Percentiles rank a stretch among this genome's conserved stretches.
Evolutionary conservation across 2,888 invertebrate species (phyloP).

Genomic region (Rhabditoides inermis): DNA sequence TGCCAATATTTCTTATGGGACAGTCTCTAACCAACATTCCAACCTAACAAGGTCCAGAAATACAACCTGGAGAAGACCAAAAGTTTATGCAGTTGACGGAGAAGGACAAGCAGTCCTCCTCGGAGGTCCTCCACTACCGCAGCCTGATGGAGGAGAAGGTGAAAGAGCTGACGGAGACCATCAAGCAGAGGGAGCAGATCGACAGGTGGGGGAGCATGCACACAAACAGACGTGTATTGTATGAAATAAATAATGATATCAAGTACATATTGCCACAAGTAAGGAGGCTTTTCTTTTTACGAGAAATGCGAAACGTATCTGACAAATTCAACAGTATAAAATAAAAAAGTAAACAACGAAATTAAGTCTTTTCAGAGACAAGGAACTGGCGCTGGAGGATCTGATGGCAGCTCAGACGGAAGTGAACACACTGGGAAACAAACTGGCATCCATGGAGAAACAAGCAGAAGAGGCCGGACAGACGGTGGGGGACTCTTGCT

Average conservation of each 20-base stretch:
- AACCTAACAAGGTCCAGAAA: too few relatives aligned
- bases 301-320: too few relatives aligned
- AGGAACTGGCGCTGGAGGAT: background rate
- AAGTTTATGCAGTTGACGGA: slow-evolving; percentile 6
- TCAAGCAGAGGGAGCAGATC: slow-evolving; percentile 2
- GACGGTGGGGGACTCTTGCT: too few relatives aligned
- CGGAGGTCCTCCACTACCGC: background rate
- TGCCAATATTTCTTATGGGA: too few relatives aligned
- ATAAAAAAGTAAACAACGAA: too few relatives aligned
- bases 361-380: background rate
- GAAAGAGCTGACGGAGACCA: slow-evolving; percentile 5
- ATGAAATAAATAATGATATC: too few relatives aligned
- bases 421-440: background rate
- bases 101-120: slow-evolving; percentile 1
- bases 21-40: too few relatives aligned
- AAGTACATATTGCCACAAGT: too few relatives aligned
- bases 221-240: background rate
- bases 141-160: slow-evolving; percentile 7
- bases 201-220: background rate
- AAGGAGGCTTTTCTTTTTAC: too few relatives aligned
- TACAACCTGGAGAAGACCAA: too few relatives aligned
- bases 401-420: background rate
- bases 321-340: too few relatives aligned
- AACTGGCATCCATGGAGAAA: background rate
- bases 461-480: too few relatives aligned